Conservation (phyloP, 2,797 vertebrate species). For the Manis javanica region DNA sequence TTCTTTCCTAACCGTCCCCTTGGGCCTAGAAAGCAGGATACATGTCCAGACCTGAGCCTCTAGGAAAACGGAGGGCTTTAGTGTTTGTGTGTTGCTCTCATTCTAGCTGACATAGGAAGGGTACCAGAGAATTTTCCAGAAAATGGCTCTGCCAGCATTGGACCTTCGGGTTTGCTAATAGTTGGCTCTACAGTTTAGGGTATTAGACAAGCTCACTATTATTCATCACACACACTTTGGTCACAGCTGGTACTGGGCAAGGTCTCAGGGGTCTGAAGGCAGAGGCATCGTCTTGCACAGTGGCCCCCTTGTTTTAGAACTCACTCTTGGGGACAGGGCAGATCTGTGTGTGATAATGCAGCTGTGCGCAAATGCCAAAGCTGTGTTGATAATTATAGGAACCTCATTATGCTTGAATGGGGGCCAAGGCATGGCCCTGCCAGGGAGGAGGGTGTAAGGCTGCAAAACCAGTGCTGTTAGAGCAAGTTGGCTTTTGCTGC, state of each 20-base stretch:
- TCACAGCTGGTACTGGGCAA: not conserved
- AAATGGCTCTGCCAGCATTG: constrained; percentile 75
- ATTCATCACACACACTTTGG: not conserved
- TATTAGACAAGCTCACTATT: not conserved
- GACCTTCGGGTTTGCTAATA: constrained; percentile 72
- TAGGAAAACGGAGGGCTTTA: not conserved
- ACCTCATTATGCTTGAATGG: constrained; percentile 82
- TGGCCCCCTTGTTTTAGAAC: not conserved
- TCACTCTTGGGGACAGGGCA: constrained; percentile 71
- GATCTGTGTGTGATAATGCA: constrained; percentile 81
- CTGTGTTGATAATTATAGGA: constrained; percentile 85
- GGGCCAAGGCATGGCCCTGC: constrained; percentile 78
- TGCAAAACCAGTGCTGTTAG: constrained; percentile 45
- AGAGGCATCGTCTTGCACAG: not conserved
- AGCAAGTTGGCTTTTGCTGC: constrained; percentile 63
- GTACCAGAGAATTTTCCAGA: constrained; percentile 70
- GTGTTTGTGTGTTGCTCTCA: constrained; percentile 72
- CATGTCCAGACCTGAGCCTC: not conserved
- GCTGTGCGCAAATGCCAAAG: constrained; percentile 84
- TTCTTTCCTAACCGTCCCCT: not conserved
- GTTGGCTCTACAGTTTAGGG: constrained; percentile 7
- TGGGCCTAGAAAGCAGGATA: not conserved
- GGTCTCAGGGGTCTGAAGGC: not conserved
- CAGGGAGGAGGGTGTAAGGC: constrained; percentile 59
- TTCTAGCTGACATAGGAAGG: constrained; percentile 50